A percentile compares a stretch with the other conserved stretches of the same genome.
phyloP scores from a whole-genome alignment of 2,888 invertebrate species.

The Melanargia galathea region DNA sequence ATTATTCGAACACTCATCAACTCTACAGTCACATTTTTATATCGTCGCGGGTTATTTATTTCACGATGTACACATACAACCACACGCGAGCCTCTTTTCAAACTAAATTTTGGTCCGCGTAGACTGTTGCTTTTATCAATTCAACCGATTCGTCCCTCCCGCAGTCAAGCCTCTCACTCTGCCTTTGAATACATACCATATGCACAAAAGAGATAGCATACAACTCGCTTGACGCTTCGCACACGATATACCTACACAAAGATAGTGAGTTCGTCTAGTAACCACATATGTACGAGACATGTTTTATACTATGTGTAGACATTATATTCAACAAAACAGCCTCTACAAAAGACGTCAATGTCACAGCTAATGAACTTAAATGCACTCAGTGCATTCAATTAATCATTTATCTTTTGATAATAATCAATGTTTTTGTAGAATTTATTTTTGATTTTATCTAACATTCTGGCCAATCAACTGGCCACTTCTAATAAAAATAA shows the following conservation, averaged over 20 bases:
- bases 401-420: constrained; percentile 22
- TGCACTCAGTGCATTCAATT: constrained; percentile 19
- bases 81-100: constrained; percentile 61
- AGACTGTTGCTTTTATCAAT: constrained; percentile 80
- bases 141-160: constrained; percentile 68
- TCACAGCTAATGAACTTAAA: constrained; percentile 34
- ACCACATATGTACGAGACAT: constrained; percentile 35
- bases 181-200: constrained; percentile 47
- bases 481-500: too few species aligned
- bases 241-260: constrained; percentile 45
- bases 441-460: constrained; percentile 23
- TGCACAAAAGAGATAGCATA: constrained; percentile 60
- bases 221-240: constrained; percentile 52
- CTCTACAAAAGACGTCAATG: constrained; percentile 39
- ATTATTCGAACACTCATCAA: constrained; percentile 66
- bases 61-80: constrained; percentile 52
- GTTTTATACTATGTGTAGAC: constrained; percentile 27
- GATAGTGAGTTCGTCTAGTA: constrained; percentile 34
- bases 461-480: background rate
- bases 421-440: constrained; percentile 18
- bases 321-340: constrained; percentile 39
- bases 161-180: constrained; percentile 58
- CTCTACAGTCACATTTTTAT: constrained; percentile 73
- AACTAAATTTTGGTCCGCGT: constrained; percentile 76
- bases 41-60: constrained; percentile 58